Percentiles rank a stretch among this genome's conserved stretches.
Evolutionary conservation across 2,888 invertebrate species (phyloP).

Genomic region (Agelastica alni): DNA sequence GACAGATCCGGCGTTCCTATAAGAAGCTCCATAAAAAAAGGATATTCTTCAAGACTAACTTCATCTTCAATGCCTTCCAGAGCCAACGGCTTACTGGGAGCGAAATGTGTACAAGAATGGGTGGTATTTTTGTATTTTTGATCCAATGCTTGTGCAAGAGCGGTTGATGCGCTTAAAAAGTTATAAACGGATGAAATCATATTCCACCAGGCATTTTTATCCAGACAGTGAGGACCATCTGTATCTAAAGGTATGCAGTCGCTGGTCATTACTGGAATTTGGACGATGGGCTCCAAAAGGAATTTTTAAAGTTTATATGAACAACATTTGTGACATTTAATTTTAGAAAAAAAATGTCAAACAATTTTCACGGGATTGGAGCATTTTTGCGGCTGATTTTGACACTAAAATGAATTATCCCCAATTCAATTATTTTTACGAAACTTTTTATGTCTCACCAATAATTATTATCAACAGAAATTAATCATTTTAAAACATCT

Average conservation of each 20-base stretch:
- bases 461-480: too few relatives aligned
- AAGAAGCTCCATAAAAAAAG: not conserved
- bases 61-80: not conserved
- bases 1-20: not conserved
- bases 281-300: too few relatives aligned
- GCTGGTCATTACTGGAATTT: constrained; percentile 25
- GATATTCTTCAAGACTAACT: constrained; percentile 3
- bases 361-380: too few relatives aligned
- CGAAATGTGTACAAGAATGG: not conserved
- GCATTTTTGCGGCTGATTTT: too few relatives aligned
- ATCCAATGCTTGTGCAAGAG: constrained; percentile 19
- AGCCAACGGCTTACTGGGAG: not conserved
- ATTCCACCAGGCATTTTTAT: constrained; percentile 24
- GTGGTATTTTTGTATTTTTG: constrained; percentile 12
- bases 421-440: too few relatives aligned
- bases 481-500: too few relatives aligned
- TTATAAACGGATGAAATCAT: constrained; percentile 24
- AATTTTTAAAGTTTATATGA: too few relatives aligned
- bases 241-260: not conserved
- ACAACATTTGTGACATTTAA: too few relatives aligned
- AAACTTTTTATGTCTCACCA: too few relatives aligned
- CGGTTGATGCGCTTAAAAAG: constrained; percentile 24
- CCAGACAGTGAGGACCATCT: not conserved
- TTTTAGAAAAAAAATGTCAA: too few relatives aligned
- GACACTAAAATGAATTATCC: too few relatives aligned